phyloP scores from a whole-genome alignment of 1,140 invertebrate species.

The Heliconius nattereri region DNA sequence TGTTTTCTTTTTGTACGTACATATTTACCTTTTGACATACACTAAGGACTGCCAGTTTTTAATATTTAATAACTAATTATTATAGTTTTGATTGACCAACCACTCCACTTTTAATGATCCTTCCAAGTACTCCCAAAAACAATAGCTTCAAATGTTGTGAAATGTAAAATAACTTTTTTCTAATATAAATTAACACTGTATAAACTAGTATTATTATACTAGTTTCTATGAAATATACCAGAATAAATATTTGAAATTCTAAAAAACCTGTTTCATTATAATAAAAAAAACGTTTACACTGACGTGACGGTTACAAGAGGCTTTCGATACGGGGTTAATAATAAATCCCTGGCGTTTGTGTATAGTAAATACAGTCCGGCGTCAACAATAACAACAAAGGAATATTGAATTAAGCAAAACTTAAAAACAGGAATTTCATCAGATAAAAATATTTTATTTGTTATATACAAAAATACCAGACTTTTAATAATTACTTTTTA shows the following conservation, averaged over 20 bases:
- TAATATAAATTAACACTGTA: background rate
- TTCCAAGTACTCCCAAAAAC: too few species aligned
- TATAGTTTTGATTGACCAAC: background rate
- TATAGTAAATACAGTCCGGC: background rate
- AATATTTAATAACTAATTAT: background rate
- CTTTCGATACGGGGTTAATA: background rate
- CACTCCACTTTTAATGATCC: too few species aligned
- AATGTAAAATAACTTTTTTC: background rate
- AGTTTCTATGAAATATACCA: background rate
- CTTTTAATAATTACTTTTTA: background rate
- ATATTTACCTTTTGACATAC: background rate
- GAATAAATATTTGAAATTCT: background rate
- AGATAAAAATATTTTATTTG: background rate
- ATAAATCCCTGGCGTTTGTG: constrained; percentile 3
- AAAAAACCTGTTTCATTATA: background rate
- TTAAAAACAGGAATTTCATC: background rate
- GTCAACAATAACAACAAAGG: background rate
- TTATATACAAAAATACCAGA: background rate
- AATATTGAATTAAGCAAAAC: background rate
- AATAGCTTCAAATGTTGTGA: background rate
- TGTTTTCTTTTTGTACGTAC: background rate
- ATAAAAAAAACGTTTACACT: background rate
- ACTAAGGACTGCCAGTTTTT: background rate
- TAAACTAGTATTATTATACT: background rate
- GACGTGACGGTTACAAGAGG: background rate